Evolutionary conservation across 1,140 invertebrate species (phyloP), one percentile per base, ranked within the genome.

Genomic region (Patella vulgata): DNA sequence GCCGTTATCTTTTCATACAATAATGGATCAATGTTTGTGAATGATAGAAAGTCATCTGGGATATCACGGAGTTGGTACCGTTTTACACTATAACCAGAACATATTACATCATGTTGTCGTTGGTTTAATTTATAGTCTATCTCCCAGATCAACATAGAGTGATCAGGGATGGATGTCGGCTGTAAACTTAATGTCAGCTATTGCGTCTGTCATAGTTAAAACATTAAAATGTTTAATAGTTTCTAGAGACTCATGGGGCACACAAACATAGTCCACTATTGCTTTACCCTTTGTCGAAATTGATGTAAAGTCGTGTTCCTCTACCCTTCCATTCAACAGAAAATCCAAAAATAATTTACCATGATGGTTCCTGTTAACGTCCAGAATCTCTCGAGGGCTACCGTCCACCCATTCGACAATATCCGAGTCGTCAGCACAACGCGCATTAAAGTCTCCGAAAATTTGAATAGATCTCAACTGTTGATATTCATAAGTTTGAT

Each of bases 381-480:
- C 58, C 23, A 11, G 47, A 40, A n/a, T 53, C 12, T 21, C 61
- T 28, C 42, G 30, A 5, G 11, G 6, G 33, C 1, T 53, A 12
- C 5, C 4, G 31, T 63, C 60, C 11, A 64, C 56, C 5, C 56
- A 39, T 30, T 53, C 39, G 11, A 59, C 53, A 28, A 42, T 51
- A 19, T 64, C 55, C 2, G 31, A 28, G 14, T 52, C 59, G 25
- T 14, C 27, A n/a, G 55, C 62, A 14, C 47, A 48, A 5, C 55
- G 28, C 5, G 62, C 46, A 25, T 64, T 64, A 58, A 64, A 59
- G 36, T 64, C 62, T 19, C 62, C 55, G 14, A 36, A 59, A 12
- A 64, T 30, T 6, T 58, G 57, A 2, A 64, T 23, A 17, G 27
- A 8, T 27, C 56, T 55, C n/a, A 36, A 52, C 39, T 59, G 47